Evolutionary conservation across 1,140 invertebrate genomes (phyloP), one percentile per base, ranked within the genome.

Genomic region (Chironomus striatipennis): DNA sequence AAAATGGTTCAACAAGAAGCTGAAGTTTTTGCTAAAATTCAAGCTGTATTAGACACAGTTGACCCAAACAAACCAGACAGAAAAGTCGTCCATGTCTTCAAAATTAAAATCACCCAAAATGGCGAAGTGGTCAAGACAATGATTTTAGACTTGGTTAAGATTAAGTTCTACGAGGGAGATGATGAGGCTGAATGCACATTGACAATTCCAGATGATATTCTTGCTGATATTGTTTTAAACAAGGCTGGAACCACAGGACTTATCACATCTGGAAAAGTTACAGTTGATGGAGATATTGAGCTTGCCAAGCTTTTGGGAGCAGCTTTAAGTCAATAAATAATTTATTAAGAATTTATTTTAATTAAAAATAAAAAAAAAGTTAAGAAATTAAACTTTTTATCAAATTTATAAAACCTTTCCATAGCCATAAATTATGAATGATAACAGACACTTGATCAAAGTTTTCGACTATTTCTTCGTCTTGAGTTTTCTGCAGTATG

Each of bases 61-160:
- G 17, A 75, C 73, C 20, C 76, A 67, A 42, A 72, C 42, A 34
- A 34, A 34, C 24, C 24, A 34, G 42, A 73, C 65, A 73, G 75
- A 24, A 43, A 76, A 73, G 43, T 74, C 43, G 47, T 67, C 47
- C 57, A 74, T 21, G 57, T 64, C 75, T 43, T 18, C 72, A 75
- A 74, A 73, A 4, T 17, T 24, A 75, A 57, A 21, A 73, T 57
- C 57, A 18, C 57, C 43, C 17, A 74, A 24, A 34, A 67, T 57
- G 34, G 72, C 3, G 10, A 73, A n/a, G 42, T 73, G 1, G 12
- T 21, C 15, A 73, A 73, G 42, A 73, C 73, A 34, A 20, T 15
- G 73, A n/a, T 57, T 7, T 57, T 57, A 7, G 47, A 57, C n/a
- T 57, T 57, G 47, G 47, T 57, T n/a, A 57, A 57, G 9, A 10